A percentile compares a stretch with the other conserved stretches of the same genome.
phyloP scores from a whole-genome alignment of 2,113 vertebrate species.

The Melanotaenia duboulayi region DNA sequence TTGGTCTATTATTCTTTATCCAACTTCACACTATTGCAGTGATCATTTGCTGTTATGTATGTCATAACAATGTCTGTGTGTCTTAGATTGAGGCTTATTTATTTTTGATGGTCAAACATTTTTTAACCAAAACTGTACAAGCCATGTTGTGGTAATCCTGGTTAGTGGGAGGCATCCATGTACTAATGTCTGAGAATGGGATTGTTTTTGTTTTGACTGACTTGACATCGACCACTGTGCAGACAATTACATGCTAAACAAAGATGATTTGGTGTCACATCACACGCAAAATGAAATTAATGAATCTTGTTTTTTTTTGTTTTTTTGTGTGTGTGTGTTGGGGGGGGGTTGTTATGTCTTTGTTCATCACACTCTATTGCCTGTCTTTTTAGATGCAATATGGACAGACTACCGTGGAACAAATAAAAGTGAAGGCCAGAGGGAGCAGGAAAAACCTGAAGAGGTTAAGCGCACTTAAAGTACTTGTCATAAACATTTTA shows the following conservation, averaged over 20 bases:
- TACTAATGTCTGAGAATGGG: conserved; percentile 8
- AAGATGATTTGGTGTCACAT: not conserved
- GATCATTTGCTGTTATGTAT: not conserved
- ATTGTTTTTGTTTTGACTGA: conserved; percentile 25
- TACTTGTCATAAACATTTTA: conserved; percentile 23
- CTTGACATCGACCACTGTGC: not conserved
- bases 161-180: not conserved
- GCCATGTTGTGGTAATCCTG: conserved; percentile 22
- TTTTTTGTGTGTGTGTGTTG: conserved; percentile 6
- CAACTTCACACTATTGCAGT: not conserved
- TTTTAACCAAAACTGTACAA: not conserved
- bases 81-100: too few relatives aligned
- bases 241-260: too few relatives aligned
- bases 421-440: conserved; percentile 29
- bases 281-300: not conserved
- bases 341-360: too few relatives aligned
- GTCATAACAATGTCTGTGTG: too few relatives aligned
- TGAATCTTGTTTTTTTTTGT: conserved; percentile 1
- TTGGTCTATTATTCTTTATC: too few relatives aligned
- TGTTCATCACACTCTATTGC: too few relatives aligned
- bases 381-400: conserved; percentile 47
- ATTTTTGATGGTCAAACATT: not conserved
- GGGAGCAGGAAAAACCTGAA: conserved; percentile 16
- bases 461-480: conserved; percentile 2
- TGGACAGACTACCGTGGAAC: conserved; percentile 48